Percentiles rank a stretch among this genome's conserved stretches.
phyloP scores from a whole-genome alignment of 2,113 vertebrate genomes.

The Pardalotus punctatus region DNA sequence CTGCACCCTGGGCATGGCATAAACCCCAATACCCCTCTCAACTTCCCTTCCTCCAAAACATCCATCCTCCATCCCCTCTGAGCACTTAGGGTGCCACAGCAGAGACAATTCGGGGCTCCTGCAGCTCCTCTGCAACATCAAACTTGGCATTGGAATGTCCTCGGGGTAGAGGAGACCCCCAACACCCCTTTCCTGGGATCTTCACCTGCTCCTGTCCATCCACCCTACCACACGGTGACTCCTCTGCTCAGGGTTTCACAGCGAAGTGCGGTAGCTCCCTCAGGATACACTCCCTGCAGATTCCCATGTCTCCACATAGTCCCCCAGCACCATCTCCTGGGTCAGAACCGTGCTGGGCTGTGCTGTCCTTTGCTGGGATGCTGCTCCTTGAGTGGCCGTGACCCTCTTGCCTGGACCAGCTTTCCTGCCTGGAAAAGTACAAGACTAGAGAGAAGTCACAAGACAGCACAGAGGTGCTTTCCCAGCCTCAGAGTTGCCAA shows the following conservation, averaged over 20 bases:
- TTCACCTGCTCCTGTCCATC: background rate
- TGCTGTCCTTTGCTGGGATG: background rate
- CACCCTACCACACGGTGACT: fast-evolving
- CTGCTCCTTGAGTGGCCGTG: background rate
- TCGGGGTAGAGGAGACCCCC: background rate
- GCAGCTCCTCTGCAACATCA: background rate
- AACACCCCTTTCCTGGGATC: fast-evolving
- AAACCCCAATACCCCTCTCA: background rate
- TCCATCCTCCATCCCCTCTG: fast-evolving
- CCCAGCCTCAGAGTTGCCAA: background rate
- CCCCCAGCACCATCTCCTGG: background rate
- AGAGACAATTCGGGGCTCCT: background rate
- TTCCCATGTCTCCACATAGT: fast-evolving
- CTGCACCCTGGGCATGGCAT: background rate
- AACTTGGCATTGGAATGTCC: background rate
- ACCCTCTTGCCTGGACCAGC: background rate
- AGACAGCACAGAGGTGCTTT: background rate
- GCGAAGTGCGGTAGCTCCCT: background rate
- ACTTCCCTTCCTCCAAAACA: background rate
- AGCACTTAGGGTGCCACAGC: fast-evolving
- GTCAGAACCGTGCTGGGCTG: background rate
- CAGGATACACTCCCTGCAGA: background rate
- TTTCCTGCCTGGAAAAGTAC: background rate
- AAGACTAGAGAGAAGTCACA: background rate
- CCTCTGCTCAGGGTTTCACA: fast-evolving